A percentile compares a stretch with the other conserved stretches of the same genome.
Evolutionary conservation across 1,140 invertebrate species (phyloP).

Genomic region (Sitophilus oryzae): DNA sequence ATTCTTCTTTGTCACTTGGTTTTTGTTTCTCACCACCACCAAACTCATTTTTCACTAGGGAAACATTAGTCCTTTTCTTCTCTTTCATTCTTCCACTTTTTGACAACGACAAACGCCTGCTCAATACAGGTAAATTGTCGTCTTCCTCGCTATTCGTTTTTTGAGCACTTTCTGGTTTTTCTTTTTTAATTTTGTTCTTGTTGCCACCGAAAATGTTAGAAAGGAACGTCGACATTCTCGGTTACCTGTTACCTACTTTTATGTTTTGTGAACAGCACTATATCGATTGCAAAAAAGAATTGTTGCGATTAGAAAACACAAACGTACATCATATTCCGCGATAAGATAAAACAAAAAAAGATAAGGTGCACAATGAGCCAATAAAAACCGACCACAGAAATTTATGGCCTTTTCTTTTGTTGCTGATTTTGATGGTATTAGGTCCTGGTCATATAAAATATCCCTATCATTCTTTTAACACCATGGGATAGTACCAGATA

Average conservation of each 20-base stretch:
- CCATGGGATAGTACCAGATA: too few species aligned
- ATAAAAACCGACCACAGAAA: constrained; percentile 8
- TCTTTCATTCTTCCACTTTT: constrained; percentile 25
- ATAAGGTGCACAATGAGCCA: constrained; percentile 16
- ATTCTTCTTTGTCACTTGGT: not conserved
- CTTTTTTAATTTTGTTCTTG: constrained; percentile 16
- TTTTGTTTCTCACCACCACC: not conserved
- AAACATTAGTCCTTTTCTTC: constrained; percentile 17
- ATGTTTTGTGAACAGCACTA: constrained; percentile 7
- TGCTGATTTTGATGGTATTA: not conserved
- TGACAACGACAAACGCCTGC: constrained; percentile 14
- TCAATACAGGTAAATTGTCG: constrained; percentile 13
- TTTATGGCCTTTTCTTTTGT: not conserved
- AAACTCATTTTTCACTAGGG: constrained; percentile 8
- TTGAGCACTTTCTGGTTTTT: constrained; percentile 4
- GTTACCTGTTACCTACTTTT: not conserved
- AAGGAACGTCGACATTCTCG: constrained; percentile 16
- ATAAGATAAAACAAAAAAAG: constrained; percentile 24
- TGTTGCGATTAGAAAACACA: constrained; percentile 18
- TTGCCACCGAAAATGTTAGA: constrained; percentile 16
- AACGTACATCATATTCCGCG: constrained; percentile 8
- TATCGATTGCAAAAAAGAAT: constrained; percentile 17
- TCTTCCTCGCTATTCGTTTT: not conserved
- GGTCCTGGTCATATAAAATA: not conserved
- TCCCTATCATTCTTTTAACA: too few species aligned